Base-by-base conservation (phyloP, 2,113 vertebrate genomes). In the Todiramphus chloris region DNA sequence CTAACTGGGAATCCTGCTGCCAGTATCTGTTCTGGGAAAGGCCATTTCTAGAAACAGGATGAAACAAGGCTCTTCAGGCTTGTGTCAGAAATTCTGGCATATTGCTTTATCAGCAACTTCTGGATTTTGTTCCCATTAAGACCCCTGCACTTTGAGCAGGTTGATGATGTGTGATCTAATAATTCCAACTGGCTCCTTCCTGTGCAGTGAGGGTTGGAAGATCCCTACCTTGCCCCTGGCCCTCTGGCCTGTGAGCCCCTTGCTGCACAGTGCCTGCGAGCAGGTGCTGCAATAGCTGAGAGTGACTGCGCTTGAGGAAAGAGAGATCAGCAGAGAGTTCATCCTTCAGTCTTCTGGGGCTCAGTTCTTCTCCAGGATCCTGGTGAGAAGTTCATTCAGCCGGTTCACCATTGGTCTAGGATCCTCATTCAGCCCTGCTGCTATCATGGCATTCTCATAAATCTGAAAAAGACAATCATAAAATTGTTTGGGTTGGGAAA, bases 401-500 rank as follows among this genome's bases (percentile, higher is more conserved):
- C 99, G 98, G 44, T 89, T 97, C 83, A 99, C 99, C 99, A 99
- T 99, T 4, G 99, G 98, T 14, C 99, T 97, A 70, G 99, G 99
- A 78, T 99, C 99, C 3, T 99, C 99, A 3, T 99, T 99, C 16
- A 99, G 98, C 11, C 99, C 99, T 2, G 99, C 99, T 33, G 99
- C 89, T 68, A 99, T 99, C 99, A 99, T 99, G 91, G 99, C 99
- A 8, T 99, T 99, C 96, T 99, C 99, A 21, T 99, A 99, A 93
- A 99, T 99, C 99, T 99, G 98, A 80, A 64, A 53, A 58, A 94
- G 66, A 53, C 14, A 83, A 67, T 33, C 64, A 44, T 10, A 21
- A 30, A 33, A 33, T 67, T 31, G 6, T 66, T 66, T 44, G 31
- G 64, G 30, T 44, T 46, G 30, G 41, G 10, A 66, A 44, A 31